Percentiles rank a stretch among this genome's conserved stretches.
phyloP scores from a whole-genome alignment of 2,888 invertebrate genomes.

The Polydesmus complanatus region DNA sequence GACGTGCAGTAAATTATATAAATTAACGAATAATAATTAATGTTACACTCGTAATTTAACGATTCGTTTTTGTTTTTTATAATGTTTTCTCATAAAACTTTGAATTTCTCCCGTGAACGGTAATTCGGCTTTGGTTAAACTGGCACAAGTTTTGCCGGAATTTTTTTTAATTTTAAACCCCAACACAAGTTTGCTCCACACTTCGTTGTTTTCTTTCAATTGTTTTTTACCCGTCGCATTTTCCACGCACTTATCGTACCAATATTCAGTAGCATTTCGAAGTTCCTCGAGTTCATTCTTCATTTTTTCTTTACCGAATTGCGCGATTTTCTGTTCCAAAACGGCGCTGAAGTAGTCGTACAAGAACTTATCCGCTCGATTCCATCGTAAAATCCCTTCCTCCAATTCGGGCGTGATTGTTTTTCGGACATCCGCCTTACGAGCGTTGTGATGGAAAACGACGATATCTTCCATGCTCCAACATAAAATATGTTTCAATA shows the following conservation, averaged over 20 bases:
- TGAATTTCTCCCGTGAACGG: neutral
- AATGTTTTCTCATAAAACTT: neutral
- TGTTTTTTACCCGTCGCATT: neutral
- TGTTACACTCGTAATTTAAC: too few species aligned
- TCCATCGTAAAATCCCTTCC: neutral
- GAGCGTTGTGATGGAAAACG: neutral
- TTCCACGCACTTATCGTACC: neutral
- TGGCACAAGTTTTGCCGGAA: neutral
- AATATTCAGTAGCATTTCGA: neutral
- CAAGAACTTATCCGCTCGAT: neutral
- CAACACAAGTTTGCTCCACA: neutral
- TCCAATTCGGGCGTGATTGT: neutral
- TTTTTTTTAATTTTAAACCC: neutral
- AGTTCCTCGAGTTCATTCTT: neutral
- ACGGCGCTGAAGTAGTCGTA: neutral
- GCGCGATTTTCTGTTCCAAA: neutral
- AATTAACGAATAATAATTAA: too few species aligned
- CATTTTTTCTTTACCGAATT: neutral
- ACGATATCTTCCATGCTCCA: neutral
- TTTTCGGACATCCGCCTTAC: neutral
- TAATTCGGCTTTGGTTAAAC: neutral
- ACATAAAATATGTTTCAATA: slow-evolving; percentile 20
- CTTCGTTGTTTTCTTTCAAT: neutral
- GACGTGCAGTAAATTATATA: too few species aligned
- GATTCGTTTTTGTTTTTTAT: neutral